phyloP scores from a whole-genome alignment of 2,113 vertebrate species.

The Limnothrissa miodon region DNA sequence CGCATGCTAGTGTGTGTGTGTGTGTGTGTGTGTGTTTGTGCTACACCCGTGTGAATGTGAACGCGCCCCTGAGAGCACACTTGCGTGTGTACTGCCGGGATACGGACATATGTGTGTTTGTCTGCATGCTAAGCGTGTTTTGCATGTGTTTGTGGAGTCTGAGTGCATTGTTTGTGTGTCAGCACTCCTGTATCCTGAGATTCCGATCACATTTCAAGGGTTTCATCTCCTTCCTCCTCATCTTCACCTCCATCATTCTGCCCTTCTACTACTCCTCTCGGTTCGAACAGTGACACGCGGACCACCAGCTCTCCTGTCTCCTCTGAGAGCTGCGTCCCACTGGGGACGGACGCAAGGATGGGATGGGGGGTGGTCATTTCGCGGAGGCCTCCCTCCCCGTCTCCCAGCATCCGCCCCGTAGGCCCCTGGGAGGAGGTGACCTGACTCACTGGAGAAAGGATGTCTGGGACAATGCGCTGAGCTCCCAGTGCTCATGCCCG shows the following conservation, averaged over 20 bases:
- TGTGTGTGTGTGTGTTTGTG: too few relatives aligned
- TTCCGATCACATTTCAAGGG: not conserved
- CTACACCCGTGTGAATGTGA: too few relatives aligned
- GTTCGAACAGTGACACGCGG: not conserved
- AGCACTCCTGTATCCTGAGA: not conserved
- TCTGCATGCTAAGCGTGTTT: not conserved
- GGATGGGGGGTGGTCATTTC: not conserved
- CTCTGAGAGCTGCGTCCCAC: not conserved
- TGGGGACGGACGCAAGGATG: too few relatives aligned
- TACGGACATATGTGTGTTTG: too few relatives aligned
- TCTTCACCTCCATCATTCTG: not conserved
- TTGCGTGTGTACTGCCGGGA: too few relatives aligned
- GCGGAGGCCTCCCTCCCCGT: not conserved
- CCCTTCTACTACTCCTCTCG: not conserved
- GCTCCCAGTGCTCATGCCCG: constrained; percentile 59
- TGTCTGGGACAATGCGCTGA: constrained; percentile 45
- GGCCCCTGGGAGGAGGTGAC: not conserved
- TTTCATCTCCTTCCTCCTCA: not conserved
- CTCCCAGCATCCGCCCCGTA: not conserved
- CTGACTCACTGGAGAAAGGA: constrained; percentile 54
- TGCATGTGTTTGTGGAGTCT: not conserved
- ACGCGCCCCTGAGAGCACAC: not conserved
- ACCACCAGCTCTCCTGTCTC: too few relatives aligned
- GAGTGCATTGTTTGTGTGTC: not conserved
- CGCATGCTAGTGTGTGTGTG: not conserved